Percentiles rank a stretch among this genome's conserved stretches.
phyloP scores from a whole-genome alignment of 2,888 invertebrate genomes.

The Incurvaria masculella region DNA sequence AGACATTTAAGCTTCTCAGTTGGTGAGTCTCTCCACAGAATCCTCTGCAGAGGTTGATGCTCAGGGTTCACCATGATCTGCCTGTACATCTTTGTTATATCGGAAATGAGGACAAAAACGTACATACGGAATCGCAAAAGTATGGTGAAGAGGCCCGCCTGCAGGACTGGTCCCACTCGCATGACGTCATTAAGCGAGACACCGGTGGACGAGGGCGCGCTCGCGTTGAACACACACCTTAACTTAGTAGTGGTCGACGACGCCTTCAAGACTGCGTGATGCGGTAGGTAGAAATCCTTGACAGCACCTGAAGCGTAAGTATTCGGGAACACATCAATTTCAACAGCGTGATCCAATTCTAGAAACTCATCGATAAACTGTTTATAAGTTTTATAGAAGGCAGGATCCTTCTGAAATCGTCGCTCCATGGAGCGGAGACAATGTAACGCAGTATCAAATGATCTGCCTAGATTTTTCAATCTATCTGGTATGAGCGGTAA shows the following conservation, averaged over 20 bases:
- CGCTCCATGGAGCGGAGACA: neutral
- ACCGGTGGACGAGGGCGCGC: slow-evolving; percentile 16
- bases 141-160: slow-evolving; percentile 17
- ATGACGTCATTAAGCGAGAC: slow-evolving; percentile 16
- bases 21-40: slow-evolving; percentile 14
- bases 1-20: slow-evolving; percentile 7
- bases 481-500: too few species aligned
- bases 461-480: neutral
- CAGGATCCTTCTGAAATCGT: neutral
- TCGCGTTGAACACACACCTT: slow-evolving; percentile 18
- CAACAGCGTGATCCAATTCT: neutral
- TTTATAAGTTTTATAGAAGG: neutral
- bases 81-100: slow-evolving; percentile 19
- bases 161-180: slow-evolving; percentile 19
- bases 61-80: slow-evolving; percentile 9
- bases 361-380: neutral
- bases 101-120: slow-evolving; percentile 15
- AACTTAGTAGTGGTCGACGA: slow-evolving; percentile 16
- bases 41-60: slow-evolving; percentile 6
- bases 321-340: neutral
- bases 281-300: slow-evolving; percentile 12
- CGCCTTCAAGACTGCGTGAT: slow-evolving; percentile 15
- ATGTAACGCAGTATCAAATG: neutral
- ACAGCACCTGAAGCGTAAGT: neutral
- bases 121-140: slow-evolving; percentile 9